Base-by-base conservation (phyloP, 2,113 vertebrate species). In the Nesoenas mayeri region DNA sequence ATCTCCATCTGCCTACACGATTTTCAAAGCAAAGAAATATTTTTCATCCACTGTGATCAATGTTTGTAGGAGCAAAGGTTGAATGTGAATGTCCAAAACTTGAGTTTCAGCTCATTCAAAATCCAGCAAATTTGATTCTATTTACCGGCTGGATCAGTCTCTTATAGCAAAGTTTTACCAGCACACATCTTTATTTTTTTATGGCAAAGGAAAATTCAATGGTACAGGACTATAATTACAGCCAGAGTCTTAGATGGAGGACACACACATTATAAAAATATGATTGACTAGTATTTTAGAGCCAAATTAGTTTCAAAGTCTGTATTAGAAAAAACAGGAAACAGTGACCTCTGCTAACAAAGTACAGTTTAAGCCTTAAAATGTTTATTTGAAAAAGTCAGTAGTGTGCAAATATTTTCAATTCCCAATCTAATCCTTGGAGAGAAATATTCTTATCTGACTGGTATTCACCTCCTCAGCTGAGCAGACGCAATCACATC, bases 401-500 rank as follows among this genome's bases (percentile, higher is more conserved):
- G 82, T 92, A 91, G 88, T 85, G 73, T 70, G 70, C 40, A 28
- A 71, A 71, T 4, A 6, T 44, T 62, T 70, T 29, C 10, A 34
- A n/a, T 82, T 56, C 85, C 56, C 79, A 67, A 26, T 13, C 22
- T 40, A 67, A 57, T 40, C 34, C 80, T 60, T 3, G 13, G 11
- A 79, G 34, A 11, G 50, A 84, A 58, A 58, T 36, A 29, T 5
- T 47, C 3, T 0, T 19, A 29, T 11, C 29, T 0, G 0, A 60
- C 38, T 4, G 10, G 1, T 47, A 34, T 8, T 16, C 40, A 9
- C 9, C 28, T 72, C 62, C 38, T 16, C 47, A 92, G 81, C 54
- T 24, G 5, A 60, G 40, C 1, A 42, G 32, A 38, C 42, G 44
- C 73, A 21, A 47, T 93, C 90, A 88, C 3, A 28, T 24, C n/a